Conservation (phyloP, 2,888 invertebrate genomes). For the Eupithecia abbreviata region DNA sequence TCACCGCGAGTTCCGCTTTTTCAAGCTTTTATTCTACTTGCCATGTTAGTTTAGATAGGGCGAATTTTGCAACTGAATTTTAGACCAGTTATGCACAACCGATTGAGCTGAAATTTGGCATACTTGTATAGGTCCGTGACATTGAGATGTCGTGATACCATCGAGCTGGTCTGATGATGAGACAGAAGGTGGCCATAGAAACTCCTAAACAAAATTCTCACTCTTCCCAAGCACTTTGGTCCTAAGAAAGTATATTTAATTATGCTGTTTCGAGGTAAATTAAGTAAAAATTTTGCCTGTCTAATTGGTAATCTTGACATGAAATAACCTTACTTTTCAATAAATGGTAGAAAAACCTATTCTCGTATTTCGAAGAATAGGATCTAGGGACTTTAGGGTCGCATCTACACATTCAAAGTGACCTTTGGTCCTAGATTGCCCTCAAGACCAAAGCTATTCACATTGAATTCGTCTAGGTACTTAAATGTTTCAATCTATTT, state of each 20-base stretch:
- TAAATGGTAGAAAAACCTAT: not conserved
- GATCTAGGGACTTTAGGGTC: not conserved
- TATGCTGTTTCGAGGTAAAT: not conserved
- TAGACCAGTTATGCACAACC: no score
- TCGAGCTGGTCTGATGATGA: no score
- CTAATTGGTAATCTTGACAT: not conserved
- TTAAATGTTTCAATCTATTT: not conserved
- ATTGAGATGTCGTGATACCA: no score
- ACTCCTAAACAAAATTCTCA: no score
- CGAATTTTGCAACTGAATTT: no score
- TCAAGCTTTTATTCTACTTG: no score
- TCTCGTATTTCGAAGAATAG: not conserved
- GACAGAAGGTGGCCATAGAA: no score
- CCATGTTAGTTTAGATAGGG: no score
- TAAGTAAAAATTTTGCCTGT: not conserved
- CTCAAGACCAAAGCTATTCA: constrained; percentile 5
- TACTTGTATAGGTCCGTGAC: no score
- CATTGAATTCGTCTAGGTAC: constrained; percentile 6
- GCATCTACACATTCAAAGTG: not conserved
- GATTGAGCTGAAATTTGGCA: no score
- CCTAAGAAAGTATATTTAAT: not conserved
- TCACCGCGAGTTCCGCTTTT: not conserved
- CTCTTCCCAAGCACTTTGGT: no score
- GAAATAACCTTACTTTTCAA: not conserved
- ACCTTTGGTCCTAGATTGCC: not conserved